Percentiles rank a stretch among this genome's conserved stretches.
Conservation (phyloP, 2,113 vertebrate genomes). For the Campylomormyrus numenius region DNA sequence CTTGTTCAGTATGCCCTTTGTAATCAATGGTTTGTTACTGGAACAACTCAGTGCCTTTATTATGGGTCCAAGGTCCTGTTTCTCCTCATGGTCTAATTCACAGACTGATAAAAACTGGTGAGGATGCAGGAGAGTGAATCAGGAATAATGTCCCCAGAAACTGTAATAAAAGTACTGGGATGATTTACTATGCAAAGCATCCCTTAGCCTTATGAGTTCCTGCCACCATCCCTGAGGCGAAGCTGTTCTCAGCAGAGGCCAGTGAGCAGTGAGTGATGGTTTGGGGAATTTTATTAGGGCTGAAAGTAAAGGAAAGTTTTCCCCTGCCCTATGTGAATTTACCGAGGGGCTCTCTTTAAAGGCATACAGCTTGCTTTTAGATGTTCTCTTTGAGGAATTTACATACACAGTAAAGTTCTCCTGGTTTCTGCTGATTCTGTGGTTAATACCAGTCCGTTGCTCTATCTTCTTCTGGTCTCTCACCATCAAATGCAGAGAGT, state of each 20-base stretch:
- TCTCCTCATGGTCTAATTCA: not conserved
- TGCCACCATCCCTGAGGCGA: not conserved
- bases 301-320: slow-evolving; percentile 2
- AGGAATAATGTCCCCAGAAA: not conserved
- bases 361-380: not conserved
- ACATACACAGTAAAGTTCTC: not conserved
- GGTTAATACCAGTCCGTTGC: not conserved
- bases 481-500: not conserved
- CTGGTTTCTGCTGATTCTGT: not conserved
- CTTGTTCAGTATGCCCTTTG: not conserved
- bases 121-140: not conserved
- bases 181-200: not conserved
- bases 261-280: not conserved
- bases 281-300: not conserved
- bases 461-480: not conserved
- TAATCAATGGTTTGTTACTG: not conserved
- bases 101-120: not conserved
- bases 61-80: not conserved
- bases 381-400: not conserved
- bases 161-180: not conserved
- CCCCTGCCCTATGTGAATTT: not conserved
- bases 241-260: not conserved
- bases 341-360: not conserved
- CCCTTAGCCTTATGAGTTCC: not conserved
- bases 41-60: not conserved